Evolutionary conservation across 1,140 invertebrate species (phyloP).

Genomic region (Aphelinus atriplicis): DNA sequence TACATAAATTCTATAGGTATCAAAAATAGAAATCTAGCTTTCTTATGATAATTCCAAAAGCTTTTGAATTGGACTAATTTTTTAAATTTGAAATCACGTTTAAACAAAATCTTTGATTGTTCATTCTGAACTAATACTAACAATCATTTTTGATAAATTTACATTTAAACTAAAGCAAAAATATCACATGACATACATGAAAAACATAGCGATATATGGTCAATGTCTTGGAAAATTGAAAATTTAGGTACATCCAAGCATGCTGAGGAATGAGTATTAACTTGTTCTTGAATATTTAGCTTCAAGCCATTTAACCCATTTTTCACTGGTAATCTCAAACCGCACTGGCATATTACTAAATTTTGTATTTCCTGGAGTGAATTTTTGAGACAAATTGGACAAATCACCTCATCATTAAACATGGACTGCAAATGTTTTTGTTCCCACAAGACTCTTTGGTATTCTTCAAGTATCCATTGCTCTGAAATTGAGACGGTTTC

Average conservation of each 20-base stretch:
- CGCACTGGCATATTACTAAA: slow-evolving; percentile 50
- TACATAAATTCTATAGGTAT: too few relatives aligned
- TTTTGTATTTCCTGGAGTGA: slow-evolving; percentile 43
- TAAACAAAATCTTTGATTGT: too few relatives aligned
- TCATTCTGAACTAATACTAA: too few relatives aligned
- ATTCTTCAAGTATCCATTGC: slow-evolving; percentile 61
- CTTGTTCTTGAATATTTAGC: slow-evolving; percentile 42
- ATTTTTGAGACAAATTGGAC: slow-evolving; percentile 56
- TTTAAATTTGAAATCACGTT: too few relatives aligned
- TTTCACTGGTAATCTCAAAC: slow-evolving; percentile 47
- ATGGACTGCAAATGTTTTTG: slow-evolving; percentile 51
- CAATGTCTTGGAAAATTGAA: slow-evolving; percentile 46
- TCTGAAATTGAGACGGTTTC: slow-evolving; percentile 47
- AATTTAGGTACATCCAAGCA: slow-evolving; percentile 51
- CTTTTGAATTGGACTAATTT: too few relatives aligned
- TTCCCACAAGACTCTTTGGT: slow-evolving; percentile 52
- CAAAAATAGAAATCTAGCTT: too few relatives aligned
- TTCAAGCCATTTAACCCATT: slow-evolving; percentile 45
- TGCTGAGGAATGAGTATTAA: slow-evolving; percentile 46
- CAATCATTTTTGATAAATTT: not conserved
- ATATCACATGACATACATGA: slow-evolving; percentile 53
- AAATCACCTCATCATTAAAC: slow-evolving; percentile 45
- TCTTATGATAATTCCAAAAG: too few relatives aligned
- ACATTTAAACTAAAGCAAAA: slow-evolving; percentile 43
- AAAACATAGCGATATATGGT: slow-evolving; percentile 49